Percentiles rank a stretch among this genome's conserved stretches.
phyloP scores from a whole-genome alignment of 2,797 vertebrate genomes.

The Pteronotus mesoamericanus region DNA sequence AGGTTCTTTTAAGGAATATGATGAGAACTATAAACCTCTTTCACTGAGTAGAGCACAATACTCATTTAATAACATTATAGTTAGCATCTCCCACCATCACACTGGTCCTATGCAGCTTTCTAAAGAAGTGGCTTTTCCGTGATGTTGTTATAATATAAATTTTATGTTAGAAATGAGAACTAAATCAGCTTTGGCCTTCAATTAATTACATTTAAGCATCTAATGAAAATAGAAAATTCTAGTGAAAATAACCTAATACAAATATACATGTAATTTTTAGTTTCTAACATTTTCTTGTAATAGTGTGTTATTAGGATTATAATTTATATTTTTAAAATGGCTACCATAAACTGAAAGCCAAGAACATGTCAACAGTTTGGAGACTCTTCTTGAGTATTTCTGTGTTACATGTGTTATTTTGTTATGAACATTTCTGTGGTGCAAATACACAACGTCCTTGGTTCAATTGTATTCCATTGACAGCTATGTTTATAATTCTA shows the following conservation, averaged over 20 bases:
- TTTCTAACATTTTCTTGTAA: background rate
- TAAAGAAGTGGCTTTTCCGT: background rate
- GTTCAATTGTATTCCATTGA: background rate
- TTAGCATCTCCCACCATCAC: background rate
- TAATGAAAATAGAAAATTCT: background rate
- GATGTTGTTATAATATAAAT: background rate
- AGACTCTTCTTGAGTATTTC: background rate
- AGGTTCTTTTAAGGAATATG: background rate
- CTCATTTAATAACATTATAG: background rate
- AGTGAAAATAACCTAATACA: background rate
- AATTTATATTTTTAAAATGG: background rate
- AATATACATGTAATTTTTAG: background rate
- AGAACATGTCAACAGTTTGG: background rate
- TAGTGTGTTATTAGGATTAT: background rate
- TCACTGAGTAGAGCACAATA: background rate
- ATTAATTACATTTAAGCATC: background rate
- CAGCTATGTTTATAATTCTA: background rate
- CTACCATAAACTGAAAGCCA: background rate
- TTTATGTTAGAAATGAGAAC: background rate
- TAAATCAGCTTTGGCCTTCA: constrained; percentile 4
- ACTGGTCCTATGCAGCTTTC: background rate
- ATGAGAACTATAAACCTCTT: background rate
- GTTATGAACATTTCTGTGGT: background rate
- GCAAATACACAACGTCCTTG: background rate
- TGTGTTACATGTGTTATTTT: background rate